Base-by-base conservation (phyloP, 2,113 vertebrate species). In the Gobio gobio region DNA sequence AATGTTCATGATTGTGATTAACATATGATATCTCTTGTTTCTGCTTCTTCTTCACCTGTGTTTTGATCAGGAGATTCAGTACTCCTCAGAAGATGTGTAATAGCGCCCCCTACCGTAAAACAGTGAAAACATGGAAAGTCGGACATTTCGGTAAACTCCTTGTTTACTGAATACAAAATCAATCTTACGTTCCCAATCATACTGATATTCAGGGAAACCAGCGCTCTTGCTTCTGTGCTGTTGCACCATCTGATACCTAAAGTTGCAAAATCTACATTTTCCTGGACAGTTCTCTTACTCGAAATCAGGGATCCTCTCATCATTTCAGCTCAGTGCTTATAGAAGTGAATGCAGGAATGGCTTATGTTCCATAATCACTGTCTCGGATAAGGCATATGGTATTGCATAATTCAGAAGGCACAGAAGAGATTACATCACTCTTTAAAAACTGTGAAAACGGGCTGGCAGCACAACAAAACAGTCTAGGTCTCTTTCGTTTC, bases 391-490 rank as follows among this genome's bases (percentile, higher is more conserved):
- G 24, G 79, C 64, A 82, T 72, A 72, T 82, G 47, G 66, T 12
- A 72, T 72, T 82, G 33, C 47, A 72, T 83, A 58, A 83, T 58
- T 83, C 80, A 83, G 64, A 82, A 82, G 26, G 4, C 63, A 51
- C 22, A 51, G 63, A 54, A 40, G 33, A 72, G 66, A 83, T 83
- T 72, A 58, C 2, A 83, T 58, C 66, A 43, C 14, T 24, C 47
- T 51, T 10, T 43, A 54, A 51, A 68, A 82, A 66, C 18, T 51
- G 43, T 82, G 63, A 33, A 54, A 43, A 79, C 20, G 26, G 61
- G 16, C 63, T 66, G 78, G 78, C 49, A 58, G 29, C 47, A 56
- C 80, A 54, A 47, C 59, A 29, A 36, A 81, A 36, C 47, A 70
- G 66, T 83, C 47, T 82, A 82, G 33, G 18, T 56, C 29, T 83